phyloP scores from a whole-genome alignment of 2,888 invertebrate genomes.

The Deilephila porcellus region DNA sequence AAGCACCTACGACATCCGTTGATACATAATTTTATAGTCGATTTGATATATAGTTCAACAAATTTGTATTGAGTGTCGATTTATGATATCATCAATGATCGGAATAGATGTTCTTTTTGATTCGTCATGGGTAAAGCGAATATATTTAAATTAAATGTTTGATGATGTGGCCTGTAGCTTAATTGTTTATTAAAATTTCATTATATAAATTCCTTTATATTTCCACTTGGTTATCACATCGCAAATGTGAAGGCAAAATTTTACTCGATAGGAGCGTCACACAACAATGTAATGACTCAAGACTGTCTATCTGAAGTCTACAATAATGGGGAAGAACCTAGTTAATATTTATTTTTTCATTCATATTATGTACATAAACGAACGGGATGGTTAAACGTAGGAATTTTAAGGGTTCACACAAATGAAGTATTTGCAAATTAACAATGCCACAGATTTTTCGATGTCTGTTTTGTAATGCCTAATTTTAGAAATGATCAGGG shows the following conservation, averaged over 20 bases:
- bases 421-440: no score
- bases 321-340: background rate
- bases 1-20: slow-evolving; percentile 18
- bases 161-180: background rate
- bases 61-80: background rate
- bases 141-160: no score
- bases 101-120: background rate
- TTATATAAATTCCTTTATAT: background rate
- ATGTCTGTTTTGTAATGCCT: background rate
- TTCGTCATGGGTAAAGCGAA: background rate
- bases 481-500: background rate
- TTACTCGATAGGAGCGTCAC: background rate
- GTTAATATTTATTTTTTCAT: background rate
- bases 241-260: background rate
- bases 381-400: no score
- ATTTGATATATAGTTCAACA: slow-evolving; percentile 10
- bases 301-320: background rate
- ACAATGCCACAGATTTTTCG: background rate
- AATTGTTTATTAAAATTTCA: background rate
- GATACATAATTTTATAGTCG: background rate
- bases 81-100: background rate
- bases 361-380: no score
- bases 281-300: no score
- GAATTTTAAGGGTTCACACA: no score
- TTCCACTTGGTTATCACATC: background rate